phyloP scores from a whole-genome alignment of 2,888 invertebrate species.

The Hirtodrosophila alboralis region DNA sequence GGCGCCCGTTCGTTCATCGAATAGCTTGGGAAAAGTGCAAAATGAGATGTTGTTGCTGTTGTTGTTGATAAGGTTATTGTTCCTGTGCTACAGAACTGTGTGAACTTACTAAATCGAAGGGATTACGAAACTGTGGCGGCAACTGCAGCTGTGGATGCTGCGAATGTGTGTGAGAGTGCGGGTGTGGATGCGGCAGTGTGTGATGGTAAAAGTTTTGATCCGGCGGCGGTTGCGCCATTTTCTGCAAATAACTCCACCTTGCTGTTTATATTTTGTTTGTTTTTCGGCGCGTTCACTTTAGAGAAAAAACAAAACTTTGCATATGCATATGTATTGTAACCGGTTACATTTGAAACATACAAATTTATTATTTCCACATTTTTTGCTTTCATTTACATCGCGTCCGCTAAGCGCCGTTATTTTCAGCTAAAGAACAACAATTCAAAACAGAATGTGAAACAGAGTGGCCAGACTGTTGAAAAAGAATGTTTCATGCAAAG shows the following conservation, averaged over 20 bases:
- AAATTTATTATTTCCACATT: slow-evolving; percentile 64
- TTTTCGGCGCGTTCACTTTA: slow-evolving; percentile 31
- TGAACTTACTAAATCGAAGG: slow-evolving; percentile 74
- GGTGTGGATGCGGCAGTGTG: slow-evolving; percentile 57
- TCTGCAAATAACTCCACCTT: slow-evolving; percentile 46
- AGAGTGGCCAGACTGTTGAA: slow-evolving; percentile 9
- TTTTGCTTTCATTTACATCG: slow-evolving; percentile 55
- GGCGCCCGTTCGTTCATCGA: slow-evolving; percentile 72
- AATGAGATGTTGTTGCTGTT: slow-evolving; percentile 6
- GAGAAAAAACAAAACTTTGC: slow-evolving; percentile 13
- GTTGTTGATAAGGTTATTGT: slow-evolving; percentile 13
- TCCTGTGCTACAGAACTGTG: not conserved
- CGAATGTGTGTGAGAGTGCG: slow-evolving; percentile 46
- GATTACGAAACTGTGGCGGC: slow-evolving; percentile 75
- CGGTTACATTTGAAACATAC: slow-evolving; percentile 60
- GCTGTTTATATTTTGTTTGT: slow-evolving; percentile 21
- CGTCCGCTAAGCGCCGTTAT: slow-evolving; percentile 57
- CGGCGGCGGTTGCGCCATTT: slow-evolving; percentile 79
- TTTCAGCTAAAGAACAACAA: slow-evolving; percentile 38
- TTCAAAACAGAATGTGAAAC: slow-evolving; percentile 52
- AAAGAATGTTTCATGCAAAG: not conserved
- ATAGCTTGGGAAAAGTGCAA: slow-evolving; percentile 49
- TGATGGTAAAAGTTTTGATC: slow-evolving; percentile 75
- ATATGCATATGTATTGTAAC: slow-evolving; percentile 51
- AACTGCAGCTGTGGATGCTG: slow-evolving; percentile 72